Conservation (phyloP, 2,797 vertebrate genomes). For the Sitta carolinensis region DNA sequence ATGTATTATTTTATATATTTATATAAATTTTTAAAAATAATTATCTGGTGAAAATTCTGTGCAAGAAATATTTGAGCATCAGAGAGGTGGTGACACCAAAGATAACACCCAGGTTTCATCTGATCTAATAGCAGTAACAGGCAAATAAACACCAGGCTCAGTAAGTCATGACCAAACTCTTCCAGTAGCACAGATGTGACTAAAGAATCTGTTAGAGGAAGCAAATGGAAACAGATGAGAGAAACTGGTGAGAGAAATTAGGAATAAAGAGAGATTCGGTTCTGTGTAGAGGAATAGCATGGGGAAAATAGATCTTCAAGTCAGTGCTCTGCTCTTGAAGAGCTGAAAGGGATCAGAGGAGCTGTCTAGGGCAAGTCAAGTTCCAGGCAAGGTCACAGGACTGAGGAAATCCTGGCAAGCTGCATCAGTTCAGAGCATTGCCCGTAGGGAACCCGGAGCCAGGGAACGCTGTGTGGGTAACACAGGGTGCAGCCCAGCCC, state of each 20-base stretch:
- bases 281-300: background rate
- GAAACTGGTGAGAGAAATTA: background rate
- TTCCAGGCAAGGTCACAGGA: background rate
- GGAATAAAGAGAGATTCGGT: background rate
- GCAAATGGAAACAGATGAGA: conserved; percentile 5
- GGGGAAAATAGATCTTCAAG: background rate
- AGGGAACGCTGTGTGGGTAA: background rate
- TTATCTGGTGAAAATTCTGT: background rate
- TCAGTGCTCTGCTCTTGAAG: background rate
- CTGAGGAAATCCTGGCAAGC: background rate
- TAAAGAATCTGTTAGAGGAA: background rate
- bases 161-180: background rate
- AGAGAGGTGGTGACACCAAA: background rate
- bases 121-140: background rate
- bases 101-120: background rate
- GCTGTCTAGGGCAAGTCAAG: background rate
- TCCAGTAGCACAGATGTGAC: background rate
- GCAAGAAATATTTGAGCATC: background rate
- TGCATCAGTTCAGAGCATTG: background rate
- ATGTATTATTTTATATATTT: background rate
- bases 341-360: background rate
- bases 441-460: background rate
- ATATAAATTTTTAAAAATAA: background rate
- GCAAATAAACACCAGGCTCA: background rate
- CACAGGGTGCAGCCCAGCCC: rapidly evolving